Base-by-base conservation (phyloP, 1,140 invertebrate species). In the Solen grandis region DNA sequence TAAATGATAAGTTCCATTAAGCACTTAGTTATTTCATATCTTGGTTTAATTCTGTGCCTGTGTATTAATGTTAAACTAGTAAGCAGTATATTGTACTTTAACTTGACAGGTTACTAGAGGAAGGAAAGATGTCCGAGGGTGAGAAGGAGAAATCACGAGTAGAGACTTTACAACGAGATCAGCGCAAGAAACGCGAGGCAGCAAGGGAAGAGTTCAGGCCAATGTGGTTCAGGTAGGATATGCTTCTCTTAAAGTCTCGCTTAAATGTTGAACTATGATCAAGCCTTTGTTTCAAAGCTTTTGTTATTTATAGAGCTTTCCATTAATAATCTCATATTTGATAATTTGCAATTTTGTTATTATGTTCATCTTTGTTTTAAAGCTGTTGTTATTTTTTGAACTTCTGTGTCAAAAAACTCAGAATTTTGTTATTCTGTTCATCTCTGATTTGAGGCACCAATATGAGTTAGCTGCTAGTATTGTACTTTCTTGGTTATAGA, bases 121-220 rank as follows among this genome's bases (percentile, higher is more conserved):
- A 96, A 90, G 96, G 96, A 3, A 94, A 96, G 88, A 92, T 97
- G 50, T 91, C 93, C 16, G 93, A 93, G 29, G 96, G 96, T 0
- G 96, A 97, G 92, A 91, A 92, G 29, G 92, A 95, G 82, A 97
- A 97, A 90, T 87, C 94, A 22, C 92, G 94, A 84, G 87, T 96
- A 54, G 96, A 96, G 90, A 94, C 95, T 83, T 88, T 92, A 13
- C 96, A 96, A 89, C 88, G 96, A 52, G 95, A 96, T 41, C 90
- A 94, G 52, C 90, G 95, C 66, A 95, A 95, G 88, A 88, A 93
- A 62, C 89, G 94, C 62, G 95, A 95, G 85, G 93, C 94, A 76
- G 88, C 93, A 35, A 93, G 92, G 22, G 88, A 90, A 38, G 85
- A 90, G 2, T 93, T 95, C 87, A 87, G 92, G 62, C 94, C 95